Percentiles rank a stretch among this genome's conserved stretches.
phyloP scores from a whole-genome alignment of 2,797 vertebrate species.

The Lagorchestes hirsutus region DNA sequence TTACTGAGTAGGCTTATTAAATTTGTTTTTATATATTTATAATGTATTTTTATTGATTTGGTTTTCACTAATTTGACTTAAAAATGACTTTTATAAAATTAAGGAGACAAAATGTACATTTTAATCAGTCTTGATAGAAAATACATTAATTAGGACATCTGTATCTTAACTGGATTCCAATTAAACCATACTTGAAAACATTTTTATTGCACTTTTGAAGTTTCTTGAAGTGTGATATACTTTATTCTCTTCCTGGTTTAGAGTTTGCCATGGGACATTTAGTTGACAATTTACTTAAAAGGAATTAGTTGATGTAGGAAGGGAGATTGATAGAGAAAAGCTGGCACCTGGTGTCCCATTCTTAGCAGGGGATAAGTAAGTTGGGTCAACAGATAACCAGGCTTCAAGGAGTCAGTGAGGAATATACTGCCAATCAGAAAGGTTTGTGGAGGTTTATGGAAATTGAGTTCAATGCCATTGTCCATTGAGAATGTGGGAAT shows the following conservation, averaged over 20 bases:
- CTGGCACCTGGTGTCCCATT: background rate
- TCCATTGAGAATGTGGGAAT: background rate
- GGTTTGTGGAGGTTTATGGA: background rate
- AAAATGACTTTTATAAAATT: background rate
- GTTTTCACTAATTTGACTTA: background rate
- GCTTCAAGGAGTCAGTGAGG: background rate
- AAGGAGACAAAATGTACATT: background rate
- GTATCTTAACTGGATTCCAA: background rate
- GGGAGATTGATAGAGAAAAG: background rate
- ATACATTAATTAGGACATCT: background rate
- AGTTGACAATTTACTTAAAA: background rate
- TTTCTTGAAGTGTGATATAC: background rate
- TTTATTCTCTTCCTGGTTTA: background rate
- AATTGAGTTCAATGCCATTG: conserved; percentile 23
- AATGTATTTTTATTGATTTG: background rate
- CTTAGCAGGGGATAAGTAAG: background rate
- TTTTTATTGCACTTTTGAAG: background rate
- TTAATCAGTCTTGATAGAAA: background rate
- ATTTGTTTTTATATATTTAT: background rate
- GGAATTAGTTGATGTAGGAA: background rate
- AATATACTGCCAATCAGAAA: background rate
- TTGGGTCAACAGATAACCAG: background rate
- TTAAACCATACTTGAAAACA: background rate
- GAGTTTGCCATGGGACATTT: background rate
- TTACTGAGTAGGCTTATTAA: background rate